Evolutionary conservation across 2,888 invertebrate species (phyloP), one percentile per base, ranked within the genome.

Genomic region (Epinotia nisella): DNA sequence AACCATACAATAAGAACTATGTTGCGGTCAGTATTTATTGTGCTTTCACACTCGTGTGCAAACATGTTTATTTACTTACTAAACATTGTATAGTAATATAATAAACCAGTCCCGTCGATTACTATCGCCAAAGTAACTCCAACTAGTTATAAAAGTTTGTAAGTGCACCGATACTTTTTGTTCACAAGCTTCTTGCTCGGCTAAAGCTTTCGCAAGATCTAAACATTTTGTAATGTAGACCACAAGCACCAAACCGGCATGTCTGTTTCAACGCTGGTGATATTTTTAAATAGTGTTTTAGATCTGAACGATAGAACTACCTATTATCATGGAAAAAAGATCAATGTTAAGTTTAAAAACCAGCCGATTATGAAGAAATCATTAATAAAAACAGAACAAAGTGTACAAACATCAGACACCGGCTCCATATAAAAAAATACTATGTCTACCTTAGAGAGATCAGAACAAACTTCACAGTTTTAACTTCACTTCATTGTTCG

Each of bases 401-500:
- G 35, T 53, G 19, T 53, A 19, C 17, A 35, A 55, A 58, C 21
- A 41, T 19, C 24, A 41, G 29, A 56, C 56, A 73, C 68, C 73
- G 73, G 73, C 64, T 59, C 64, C 64, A 64, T 64, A 58, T 35
- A 45, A 45, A 45, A 19, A 56, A 68, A 62, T 21, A 56, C 55
- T n/a, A 41, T 64, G 41, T 66, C 41, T 66, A 66, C 66, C 66
- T 66, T 66, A 7, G 39, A 35, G 66, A 66, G 55, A 66, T 66
- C 66, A 66, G 53, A 41, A 89, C 89, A 81, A 82, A 80, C 77
- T 83, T 85, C 88, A 90, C 88, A 86, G 81, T 86, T 89, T 88
- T 85, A 82, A 86, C 83, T 83, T 78, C 78, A 76, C 76, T 78
- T 71, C 76, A 76, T 76, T 61, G 61, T 64, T 75, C 74, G 72